A percentile compares a stretch with the other conserved stretches of the same genome.
Evolutionary conservation across 2,888 invertebrate species (phyloP).

Genomic region (Erebia palarica): DNA sequence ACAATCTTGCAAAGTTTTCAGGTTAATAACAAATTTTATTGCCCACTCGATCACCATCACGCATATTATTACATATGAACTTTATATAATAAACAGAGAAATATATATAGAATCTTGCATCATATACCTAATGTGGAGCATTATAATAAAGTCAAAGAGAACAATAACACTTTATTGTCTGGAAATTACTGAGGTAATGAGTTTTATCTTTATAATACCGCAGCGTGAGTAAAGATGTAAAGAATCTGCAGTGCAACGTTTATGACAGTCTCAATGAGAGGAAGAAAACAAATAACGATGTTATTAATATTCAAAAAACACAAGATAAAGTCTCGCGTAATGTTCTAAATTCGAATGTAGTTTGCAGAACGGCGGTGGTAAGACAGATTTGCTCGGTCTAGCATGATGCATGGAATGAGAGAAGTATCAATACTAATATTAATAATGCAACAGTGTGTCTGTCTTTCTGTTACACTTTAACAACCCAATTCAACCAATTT

Average conservation of each 20-base stretch:
- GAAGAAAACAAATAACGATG: slow-evolving; percentile 1
- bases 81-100: background rate
- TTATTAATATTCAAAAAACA: background rate
- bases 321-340: background rate
- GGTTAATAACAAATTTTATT: slow-evolving; percentile 6
- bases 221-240: slow-evolving; percentile 26
- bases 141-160: slow-evolving; percentile 25
- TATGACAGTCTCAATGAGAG: slow-evolving; percentile 16
- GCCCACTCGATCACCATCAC: background rate
- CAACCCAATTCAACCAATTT: too few relatives aligned
- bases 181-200: slow-evolving; percentile 27
- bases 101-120: slow-evolving; percentile 21
- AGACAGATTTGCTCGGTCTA: background rate
- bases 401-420: background rate
- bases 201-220: slow-evolving; percentile 26
- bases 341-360: background rate
- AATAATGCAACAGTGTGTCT: too few relatives aligned
- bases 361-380: background rate
- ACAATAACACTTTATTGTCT: slow-evolving; percentile 32
- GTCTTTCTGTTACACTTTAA: too few relatives aligned
- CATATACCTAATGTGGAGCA: background rate
- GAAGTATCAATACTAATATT: too few relatives aligned
- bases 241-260: slow-evolving; percentile 9
- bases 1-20: background rate
- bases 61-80: slow-evolving; percentile 2